Evolutionary conservation across 2,113 vertebrate species (phyloP), one percentile per base, ranked within the genome.

Genomic region (Phocoena phocoena): DNA sequence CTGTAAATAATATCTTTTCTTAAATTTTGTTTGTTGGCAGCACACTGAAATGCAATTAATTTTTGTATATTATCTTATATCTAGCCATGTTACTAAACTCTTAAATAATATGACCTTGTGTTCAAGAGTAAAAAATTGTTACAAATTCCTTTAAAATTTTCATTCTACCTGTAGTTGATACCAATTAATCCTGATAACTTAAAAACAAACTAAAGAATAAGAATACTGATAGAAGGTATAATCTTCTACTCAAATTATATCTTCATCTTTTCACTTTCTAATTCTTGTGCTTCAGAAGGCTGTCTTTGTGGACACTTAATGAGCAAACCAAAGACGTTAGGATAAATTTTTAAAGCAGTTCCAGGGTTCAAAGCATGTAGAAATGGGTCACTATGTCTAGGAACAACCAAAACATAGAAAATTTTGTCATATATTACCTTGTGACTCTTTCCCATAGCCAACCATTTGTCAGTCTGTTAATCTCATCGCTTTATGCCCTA

Each of bases 61-160:
- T 53, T 86, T 81, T 91, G 33, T 47, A 21, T 65, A 85, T 74
- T 73, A 90, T 55, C 13, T 83, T 26, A 10, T 15, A 91, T n/a
- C 65, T 67, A 80, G 44, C 31, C 28, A 89, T 53, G 47, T 95
- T 84, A 95, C 7, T 95, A 84, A 84, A 92, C 18, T 88, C 26
- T 67, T 71, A 80, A 77, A 53, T 50, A 90, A 74, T 80, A 90
- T 3, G 47, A 60, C n/a, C 23, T 83, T 86, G 21, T 76, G 8
- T 60, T 88, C 26, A 92, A 94, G 77, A 77, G 76, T 76, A 76
- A 95, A 94, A 62, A 67, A 63, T 2, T 85, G 23, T 87, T 88
- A 87, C 47, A 97, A 96, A 77, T 77, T 95, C 11, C 7, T 90
- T 87, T 55, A 88, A 25, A 94, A 41, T 79, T 47, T 88, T 50